phyloP scores from a whole-genome alignment of 2,888 invertebrate species.

The Tachina grossa region DNA sequence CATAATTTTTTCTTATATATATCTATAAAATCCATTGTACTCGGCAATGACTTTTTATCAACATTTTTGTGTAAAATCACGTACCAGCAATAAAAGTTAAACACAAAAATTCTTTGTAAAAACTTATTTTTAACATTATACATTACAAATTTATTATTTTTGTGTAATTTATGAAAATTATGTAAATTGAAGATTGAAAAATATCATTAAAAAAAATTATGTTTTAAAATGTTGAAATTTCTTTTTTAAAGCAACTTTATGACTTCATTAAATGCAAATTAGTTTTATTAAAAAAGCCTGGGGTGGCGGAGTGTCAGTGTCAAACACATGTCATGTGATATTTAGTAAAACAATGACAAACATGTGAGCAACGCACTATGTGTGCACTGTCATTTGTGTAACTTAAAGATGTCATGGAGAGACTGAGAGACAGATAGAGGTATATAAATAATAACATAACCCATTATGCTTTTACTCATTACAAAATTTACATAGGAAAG shows the following conservation, averaged over 20 bases:
- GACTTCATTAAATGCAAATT: conserved; percentile 45
- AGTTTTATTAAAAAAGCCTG: not conserved
- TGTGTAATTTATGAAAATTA: conserved; percentile 27
- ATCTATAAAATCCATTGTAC: conserved; percentile 4
- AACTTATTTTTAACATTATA: conserved; percentile 31
- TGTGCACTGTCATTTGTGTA: not conserved
- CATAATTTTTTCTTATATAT: conserved; percentile 21
- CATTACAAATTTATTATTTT: conserved; percentile 45
- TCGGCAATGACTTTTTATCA: not conserved
- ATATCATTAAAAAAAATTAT: conserved; percentile 8
- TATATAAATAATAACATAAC: not conserved
- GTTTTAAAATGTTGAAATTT: conserved; percentile 2
- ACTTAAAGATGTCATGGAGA: not conserved
- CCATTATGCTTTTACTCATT: too few species aligned
- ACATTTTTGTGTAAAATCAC: conserved; percentile 50
- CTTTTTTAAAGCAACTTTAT: conserved; percentile 22
- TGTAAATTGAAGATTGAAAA: conserved; percentile 34
- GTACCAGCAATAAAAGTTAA: conserved; percentile 63
- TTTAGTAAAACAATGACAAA: not conserved
- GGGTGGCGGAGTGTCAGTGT: not conserved
- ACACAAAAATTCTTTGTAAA: conserved; percentile 64
- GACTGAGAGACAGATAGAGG: not conserved
- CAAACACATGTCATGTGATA: conserved; percentile 9
- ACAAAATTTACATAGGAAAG: too few species aligned
- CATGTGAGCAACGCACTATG: not conserved